Conservation (phyloP, 2,888 invertebrate genomes). For the Caenorhabditis drosophilae region DNA sequence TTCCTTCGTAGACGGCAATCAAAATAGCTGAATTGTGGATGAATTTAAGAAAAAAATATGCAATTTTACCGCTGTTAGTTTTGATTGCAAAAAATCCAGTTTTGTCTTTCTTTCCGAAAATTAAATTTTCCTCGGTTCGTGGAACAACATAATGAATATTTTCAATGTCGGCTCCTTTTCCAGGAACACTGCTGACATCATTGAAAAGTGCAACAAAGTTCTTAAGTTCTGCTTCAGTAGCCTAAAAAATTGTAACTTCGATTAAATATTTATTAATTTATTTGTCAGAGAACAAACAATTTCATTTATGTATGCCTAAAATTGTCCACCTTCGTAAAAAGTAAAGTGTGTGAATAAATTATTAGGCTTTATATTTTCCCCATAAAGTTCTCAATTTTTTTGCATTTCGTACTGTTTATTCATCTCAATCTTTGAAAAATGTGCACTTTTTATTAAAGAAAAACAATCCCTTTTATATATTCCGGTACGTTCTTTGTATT, state of each 20-base stretch:
- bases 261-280: too few relatives aligned
- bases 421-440: too few relatives aligned
- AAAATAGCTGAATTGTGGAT: conserved; percentile 34
- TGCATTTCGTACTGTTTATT: too few relatives aligned
- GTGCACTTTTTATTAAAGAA: too few relatives aligned
- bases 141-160: conserved; percentile 68
- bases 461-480: too few relatives aligned
- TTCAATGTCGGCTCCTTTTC: conserved; percentile 60
- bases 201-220: conserved; percentile 56
- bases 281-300: too few relatives aligned
- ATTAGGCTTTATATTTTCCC: too few relatives aligned
- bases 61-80: conserved; percentile 47
- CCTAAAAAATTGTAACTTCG: conserved; percentile 49
- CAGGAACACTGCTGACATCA: conserved; percentile 45
- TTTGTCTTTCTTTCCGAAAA: conserved; percentile 67
- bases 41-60: neutral
- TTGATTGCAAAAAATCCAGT: conserved; percentile 67
- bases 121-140: conserved; percentile 63
- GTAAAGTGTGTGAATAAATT: too few relatives aligned
- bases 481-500: too few relatives aligned
- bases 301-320: too few relatives aligned
- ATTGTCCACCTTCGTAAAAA: too few relatives aligned
- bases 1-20: conserved; percentile 66
- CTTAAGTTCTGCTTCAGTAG: conserved; percentile 58
- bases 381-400: too few relatives aligned